phyloP scores from a whole-genome alignment of 1,140 invertebrate genomes.

The Aphis craccivora region DNA sequence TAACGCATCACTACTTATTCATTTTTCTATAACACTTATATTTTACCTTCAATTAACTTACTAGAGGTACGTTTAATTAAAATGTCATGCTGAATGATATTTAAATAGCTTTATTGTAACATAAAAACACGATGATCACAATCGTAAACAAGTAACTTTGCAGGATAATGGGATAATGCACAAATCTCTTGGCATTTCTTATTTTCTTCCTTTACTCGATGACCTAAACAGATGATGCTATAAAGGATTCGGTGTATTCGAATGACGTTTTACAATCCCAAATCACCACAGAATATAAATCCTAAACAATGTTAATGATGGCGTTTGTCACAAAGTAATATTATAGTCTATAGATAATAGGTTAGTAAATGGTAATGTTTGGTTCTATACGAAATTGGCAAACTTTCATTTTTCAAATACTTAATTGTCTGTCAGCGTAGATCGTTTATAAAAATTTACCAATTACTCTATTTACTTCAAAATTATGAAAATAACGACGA shows the following conservation, averaged over 20 bases:
- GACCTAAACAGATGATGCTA: background rate
- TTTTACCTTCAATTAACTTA: background rate
- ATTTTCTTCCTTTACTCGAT: background rate
- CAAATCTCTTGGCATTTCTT: constrained; percentile 7
- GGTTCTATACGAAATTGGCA: background rate
- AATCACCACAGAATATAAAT: constrained; percentile 14
- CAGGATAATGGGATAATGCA: background rate
- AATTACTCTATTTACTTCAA: background rate
- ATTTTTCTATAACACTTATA: background rate
- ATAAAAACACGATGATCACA: background rate
- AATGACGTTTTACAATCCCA: constrained; percentile 19
- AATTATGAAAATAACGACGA: background rate
- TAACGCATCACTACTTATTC: background rate
- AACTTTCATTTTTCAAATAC: background rate
- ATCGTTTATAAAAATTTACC: background rate
- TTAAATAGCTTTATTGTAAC: constrained; percentile 20
- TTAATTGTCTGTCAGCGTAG: background rate
- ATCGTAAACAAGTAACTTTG: constrained; percentile 29
- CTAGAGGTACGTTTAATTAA: background rate
- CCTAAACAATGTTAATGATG: constrained; percentile 23
- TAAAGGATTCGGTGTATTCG: background rate
- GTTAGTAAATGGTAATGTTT: background rate
- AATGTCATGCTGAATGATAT: background rate
- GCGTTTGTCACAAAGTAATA: background rate
- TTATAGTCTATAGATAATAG: background rate